Evolutionary conservation across 1,140 invertebrate genomes (phyloP).

Genomic region (Lycorma delicatula): DNA sequence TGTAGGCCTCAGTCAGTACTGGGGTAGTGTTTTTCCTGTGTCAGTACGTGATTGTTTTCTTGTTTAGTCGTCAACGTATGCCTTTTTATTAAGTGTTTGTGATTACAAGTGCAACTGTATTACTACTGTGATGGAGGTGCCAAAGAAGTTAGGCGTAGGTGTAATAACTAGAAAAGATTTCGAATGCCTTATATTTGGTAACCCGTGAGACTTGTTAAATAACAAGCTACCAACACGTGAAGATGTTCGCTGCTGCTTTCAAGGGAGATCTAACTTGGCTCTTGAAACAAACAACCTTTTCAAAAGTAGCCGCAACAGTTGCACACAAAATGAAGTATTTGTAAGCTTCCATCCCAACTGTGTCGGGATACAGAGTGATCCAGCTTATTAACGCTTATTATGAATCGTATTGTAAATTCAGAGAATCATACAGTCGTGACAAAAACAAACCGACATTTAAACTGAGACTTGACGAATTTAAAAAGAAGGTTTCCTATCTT

Average conservation of each 20-base stretch:
- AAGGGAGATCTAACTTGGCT: background rate
- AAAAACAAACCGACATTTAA: background rate
- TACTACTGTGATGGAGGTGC: no score
- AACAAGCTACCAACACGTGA: background rate
- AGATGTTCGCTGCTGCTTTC: constrained; percentile 8
- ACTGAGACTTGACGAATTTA: background rate
- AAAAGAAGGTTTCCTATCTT: background rate
- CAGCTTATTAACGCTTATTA: background rate
- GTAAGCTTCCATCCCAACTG: background rate
- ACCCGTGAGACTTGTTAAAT: background rate
- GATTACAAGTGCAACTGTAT: no score
- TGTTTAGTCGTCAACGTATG: no score
- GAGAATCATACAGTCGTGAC: background rate
- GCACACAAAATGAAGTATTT: background rate
- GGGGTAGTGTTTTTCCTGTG: no score
- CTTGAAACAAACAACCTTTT: background rate
- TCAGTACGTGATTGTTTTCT: no score
- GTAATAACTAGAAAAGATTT: background rate
- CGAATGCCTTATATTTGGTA: background rate
- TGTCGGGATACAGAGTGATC: background rate
- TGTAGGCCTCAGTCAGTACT: no score
- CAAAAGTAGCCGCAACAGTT: background rate
- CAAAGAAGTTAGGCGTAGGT: no score
- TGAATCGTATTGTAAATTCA: background rate
- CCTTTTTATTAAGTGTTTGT: no score